Conservation (phyloP, 2,888 invertebrate genomes). For the Phragmatobia fuliginosa region DNA sequence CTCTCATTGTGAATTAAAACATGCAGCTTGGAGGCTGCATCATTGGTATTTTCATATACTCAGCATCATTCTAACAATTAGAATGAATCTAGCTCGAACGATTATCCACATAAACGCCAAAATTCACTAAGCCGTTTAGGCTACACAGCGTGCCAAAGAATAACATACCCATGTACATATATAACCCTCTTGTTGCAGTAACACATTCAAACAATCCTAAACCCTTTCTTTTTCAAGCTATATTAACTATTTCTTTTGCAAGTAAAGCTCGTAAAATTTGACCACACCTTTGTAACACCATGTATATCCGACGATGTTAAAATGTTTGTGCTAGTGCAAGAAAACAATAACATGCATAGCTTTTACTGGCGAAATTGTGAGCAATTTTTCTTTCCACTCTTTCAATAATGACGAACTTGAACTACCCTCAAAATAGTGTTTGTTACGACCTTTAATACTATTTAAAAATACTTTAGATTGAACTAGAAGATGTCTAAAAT, state of each 20-base stretch:
- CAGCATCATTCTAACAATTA: too few species aligned
- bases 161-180: too few species aligned
- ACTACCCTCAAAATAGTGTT: neutral
- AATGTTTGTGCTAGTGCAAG: slow-evolving; percentile 18
- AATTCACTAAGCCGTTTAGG: too few species aligned
- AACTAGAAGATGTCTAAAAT: neutral
- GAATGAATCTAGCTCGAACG: too few species aligned
- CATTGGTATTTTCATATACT: too few species aligned
- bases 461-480: neutral
- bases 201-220: neutral
- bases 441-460: neutral
- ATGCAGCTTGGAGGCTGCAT: too few species aligned
- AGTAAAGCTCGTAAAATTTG: neutral
- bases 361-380: slow-evolving; percentile 12
- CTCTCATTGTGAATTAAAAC: too few species aligned
- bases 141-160: too few species aligned
- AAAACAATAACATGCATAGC: slow-evolving; percentile 38
- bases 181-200: too few species aligned
- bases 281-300: neutral
- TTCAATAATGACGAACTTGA: neutral
- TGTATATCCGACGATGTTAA: neutral
- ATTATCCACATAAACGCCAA: too few species aligned
- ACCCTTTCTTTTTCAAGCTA: neutral
- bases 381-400: slow-evolving; percentile 11
- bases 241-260: neutral